These are phyloP conservation scores for Chloroceryle aenea DNA, from an alignment of 2,113 vertebrate species.

Conservation along the genomic window DNA sequence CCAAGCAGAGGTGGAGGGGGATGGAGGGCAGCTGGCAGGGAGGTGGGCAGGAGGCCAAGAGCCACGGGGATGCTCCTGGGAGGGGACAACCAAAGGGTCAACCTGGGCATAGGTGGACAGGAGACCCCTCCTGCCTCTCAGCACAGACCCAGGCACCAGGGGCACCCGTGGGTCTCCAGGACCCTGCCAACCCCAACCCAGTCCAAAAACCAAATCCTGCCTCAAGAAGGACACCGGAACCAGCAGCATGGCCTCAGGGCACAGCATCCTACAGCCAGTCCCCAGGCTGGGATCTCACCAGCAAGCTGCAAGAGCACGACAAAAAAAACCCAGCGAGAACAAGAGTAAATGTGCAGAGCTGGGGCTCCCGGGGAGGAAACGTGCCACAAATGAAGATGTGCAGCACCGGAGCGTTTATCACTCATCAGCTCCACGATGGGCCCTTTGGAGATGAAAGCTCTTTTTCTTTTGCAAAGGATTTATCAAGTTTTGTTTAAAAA, in stretches of 20 bases:
- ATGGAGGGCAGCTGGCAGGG: rapidly evolving
- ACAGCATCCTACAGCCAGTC: rapidly evolving
- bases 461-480: background rate
- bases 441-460: background rate
- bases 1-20: background rate
- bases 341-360: rapidly evolving
- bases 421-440: background rate
- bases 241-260: background rate
- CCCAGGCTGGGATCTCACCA: background rate
- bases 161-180: rapidly evolving
- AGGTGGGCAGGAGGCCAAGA: rapidly evolving
- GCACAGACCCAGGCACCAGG: rapidly evolving
- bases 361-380: background rate
- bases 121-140: background rate
- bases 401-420: background rate
- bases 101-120: rapidly evolving
- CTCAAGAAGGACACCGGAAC: rapidly evolving
- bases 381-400: background rate
- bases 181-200: too few relatives aligned
- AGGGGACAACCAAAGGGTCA: background rate
- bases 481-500: conserved; percentile 7
- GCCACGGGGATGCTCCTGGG: rapidly evolving
- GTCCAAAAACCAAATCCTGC: background rate
- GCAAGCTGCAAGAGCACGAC: background rate
- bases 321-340: rapidly evolving